Evolutionary conservation across 1,140 invertebrate species (phyloP).

Genomic region (Orchestia grillus): DNA sequence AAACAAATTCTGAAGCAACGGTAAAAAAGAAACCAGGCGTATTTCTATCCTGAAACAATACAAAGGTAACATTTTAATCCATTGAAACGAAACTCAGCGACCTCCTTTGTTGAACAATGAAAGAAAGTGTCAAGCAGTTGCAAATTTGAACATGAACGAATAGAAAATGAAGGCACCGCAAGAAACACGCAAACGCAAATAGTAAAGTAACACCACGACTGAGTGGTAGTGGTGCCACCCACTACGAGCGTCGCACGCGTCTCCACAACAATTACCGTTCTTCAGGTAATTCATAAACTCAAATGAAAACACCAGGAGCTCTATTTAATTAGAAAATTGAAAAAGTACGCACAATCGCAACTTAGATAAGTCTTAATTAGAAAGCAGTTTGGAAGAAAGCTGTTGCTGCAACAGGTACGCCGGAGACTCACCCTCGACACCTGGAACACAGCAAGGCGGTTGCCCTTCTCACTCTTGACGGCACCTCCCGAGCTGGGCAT

Average conservation of each 20-base stretch:
- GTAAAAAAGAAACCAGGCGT: neutral
- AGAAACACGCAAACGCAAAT: neutral
- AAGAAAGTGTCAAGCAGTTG: too few species aligned
- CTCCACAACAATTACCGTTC: neutral
- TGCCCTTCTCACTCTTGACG: constrained; percentile 25
- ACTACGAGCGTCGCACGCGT: too few species aligned
- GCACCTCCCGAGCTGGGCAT: constrained; percentile 4
- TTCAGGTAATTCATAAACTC: neutral
- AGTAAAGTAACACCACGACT: neutral
- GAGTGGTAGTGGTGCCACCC: neutral
- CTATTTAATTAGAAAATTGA: neutral
- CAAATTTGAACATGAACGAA: too few species aligned
- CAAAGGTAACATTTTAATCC: neutral
- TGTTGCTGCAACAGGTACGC: neutral
- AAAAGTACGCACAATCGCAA: neutral
- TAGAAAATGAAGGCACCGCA: neutral
- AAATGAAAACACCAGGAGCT: neutral
- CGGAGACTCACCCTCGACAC: constrained; percentile 9
- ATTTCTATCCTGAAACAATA: neutral
- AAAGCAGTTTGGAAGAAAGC: neutral
- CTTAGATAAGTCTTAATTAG: neutral
- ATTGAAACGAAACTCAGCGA: neutral
- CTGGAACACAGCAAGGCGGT: constrained; percentile 46
- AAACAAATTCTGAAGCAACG: neutral
- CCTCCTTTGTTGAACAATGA: too few species aligned